Evolutionary conservation across 2,797 vertebrate genomes (phyloP).

Genomic region (Galago senegalensis): DNA sequence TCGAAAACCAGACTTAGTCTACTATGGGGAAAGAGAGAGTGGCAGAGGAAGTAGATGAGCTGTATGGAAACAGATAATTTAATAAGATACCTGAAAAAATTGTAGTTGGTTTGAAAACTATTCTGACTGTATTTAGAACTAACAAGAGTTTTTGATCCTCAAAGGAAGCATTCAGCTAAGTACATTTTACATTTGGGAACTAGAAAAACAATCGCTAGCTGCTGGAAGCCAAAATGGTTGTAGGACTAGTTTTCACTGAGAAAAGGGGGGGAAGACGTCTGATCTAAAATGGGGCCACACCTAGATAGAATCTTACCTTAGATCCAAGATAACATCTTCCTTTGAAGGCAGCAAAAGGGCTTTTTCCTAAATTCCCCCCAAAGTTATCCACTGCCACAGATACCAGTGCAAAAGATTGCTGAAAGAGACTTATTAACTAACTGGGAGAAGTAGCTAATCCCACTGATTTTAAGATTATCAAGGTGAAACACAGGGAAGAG

Average conservation of each 20-base stretch:
- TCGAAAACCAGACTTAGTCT: not conserved
- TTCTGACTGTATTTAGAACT: not conserved
- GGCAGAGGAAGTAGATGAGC: not conserved
- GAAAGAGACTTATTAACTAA: not conserved
- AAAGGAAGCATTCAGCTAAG: not conserved
- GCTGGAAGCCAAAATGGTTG: not conserved
- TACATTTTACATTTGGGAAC: not conserved
- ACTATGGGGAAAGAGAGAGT: not conserved
- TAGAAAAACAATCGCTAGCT: constrained; percentile 38
- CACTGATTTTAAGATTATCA: not conserved
- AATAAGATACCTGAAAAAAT: not conserved
- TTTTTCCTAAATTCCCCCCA: not conserved
- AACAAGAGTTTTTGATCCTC: not conserved
- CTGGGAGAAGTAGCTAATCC: not conserved
- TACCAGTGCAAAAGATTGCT: not conserved
- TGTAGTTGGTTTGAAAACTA: constrained; percentile 43
- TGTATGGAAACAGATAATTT: not conserved
- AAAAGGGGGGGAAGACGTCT: not conserved
- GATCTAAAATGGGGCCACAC: not conserved
- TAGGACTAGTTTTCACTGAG: not conserved
- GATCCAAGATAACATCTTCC: not conserved
- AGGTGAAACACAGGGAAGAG: not conserved
- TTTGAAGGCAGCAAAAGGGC: not conserved
- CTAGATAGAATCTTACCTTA: not conserved
- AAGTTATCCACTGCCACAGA: not conserved